Percentiles rank a stretch among this genome's conserved stretches.
phyloP scores from a whole-genome alignment of 1,140 invertebrate species.

The Ostrea denselamellosa region DNA sequence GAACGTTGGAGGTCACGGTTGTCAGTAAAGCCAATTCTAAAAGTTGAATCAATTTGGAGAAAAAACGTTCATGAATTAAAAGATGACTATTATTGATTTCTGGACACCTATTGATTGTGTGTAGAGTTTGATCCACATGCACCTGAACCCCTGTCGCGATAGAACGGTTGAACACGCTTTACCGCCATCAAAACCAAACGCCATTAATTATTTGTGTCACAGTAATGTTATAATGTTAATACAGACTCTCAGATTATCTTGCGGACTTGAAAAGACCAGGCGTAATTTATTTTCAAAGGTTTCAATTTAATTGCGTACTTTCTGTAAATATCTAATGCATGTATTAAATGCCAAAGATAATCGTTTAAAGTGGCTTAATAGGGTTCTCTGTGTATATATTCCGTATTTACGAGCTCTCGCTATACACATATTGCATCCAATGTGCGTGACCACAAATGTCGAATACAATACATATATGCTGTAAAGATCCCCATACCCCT shows the following conservation, averaged over 20 bases:
- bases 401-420: no score
- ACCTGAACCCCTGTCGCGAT: not conserved
- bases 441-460: no score
- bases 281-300: not conserved
- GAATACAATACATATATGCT: no score
- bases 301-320: slow-evolving; percentile 4
- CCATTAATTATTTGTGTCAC: not conserved
- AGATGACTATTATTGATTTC: no score
- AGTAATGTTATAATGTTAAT: not conserved
- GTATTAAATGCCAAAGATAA: not conserved
- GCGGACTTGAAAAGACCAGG: not conserved
- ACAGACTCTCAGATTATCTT: not conserved
- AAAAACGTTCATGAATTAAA: no score
- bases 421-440: no score
- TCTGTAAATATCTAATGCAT: slow-evolving; percentile 6
- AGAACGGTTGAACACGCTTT: no score
- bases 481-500: no score
- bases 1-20: not conserved
- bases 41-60: no score
- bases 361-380: not conserved
- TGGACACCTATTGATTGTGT: no score
- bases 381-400: no score
- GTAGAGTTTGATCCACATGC: not conserved
- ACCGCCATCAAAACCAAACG: not conserved
- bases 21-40: no score